A percentile compares a stretch with the other conserved stretches of the same genome.
These are phyloP conservation scores for Drosophila sturtevanti DNA, from an alignment of 1,140 invertebrate genomes.

Conservation along the genomic window DNA sequence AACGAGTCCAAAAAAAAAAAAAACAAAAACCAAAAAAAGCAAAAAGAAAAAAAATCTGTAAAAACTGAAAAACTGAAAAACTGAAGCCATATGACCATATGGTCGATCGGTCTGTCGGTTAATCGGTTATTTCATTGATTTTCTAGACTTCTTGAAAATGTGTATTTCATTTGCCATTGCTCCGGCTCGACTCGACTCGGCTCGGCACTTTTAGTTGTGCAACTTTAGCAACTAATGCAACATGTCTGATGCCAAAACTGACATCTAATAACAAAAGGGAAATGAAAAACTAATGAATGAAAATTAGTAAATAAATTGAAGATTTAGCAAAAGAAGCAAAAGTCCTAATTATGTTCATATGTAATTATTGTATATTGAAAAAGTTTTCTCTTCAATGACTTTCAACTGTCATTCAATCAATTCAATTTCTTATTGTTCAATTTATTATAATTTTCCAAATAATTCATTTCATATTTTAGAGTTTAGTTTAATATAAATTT, in stretches of 20 bases:
- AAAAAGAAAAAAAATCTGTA: too few relatives aligned
- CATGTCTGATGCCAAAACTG: constrained; percentile 4
- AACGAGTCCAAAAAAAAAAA: constrained; percentile 20
- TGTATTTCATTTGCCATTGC: neutral
- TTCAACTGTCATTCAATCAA: neutral
- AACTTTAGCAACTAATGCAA: constrained; percentile 36
- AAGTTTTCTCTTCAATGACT: neutral
- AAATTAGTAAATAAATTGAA: neutral
- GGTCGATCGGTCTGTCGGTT: constrained; percentile 20
- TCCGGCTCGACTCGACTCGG: too few relatives aligned
- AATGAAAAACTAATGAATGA: neutral
- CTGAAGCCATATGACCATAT: constrained; percentile 56
- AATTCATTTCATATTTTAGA: too few relatives aligned
- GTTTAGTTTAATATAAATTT: neutral
- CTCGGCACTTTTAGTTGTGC: neutral
- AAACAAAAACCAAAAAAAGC: neutral
- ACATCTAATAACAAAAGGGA: neutral
- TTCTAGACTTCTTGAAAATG: constrained; percentile 7
- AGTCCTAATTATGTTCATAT: neutral
- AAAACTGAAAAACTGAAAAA: constrained; percentile 11
- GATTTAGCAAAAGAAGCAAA: neutral
- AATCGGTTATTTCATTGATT: neutral
- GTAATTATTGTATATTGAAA: neutral
- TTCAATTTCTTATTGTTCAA: too few relatives aligned
- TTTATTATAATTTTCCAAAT: too few relatives aligned